Percentiles rank a stretch among this genome's conserved stretches.
These are phyloP conservation scores for Chiroxiphia lanceolata DNA, from an alignment of 2,797 vertebrate species.

Conservation along the genomic window DNA sequence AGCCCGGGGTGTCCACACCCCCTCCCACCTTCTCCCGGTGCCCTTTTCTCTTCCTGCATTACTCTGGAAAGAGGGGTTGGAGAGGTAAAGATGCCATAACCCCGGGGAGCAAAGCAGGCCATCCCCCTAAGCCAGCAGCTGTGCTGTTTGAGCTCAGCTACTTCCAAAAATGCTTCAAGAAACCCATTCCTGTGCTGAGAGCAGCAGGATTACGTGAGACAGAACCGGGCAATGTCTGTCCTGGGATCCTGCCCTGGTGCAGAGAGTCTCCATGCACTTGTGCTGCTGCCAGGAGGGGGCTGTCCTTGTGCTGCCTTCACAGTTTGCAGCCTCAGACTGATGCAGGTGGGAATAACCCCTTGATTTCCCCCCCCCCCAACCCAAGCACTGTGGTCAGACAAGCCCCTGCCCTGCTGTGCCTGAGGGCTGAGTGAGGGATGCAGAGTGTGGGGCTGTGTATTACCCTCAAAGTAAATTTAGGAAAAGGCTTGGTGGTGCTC, in stretches of 20 bases:
- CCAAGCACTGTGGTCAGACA: background rate
- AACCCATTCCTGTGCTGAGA: accelerated
- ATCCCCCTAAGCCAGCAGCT: too few species aligned
- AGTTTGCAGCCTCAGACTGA: background rate
- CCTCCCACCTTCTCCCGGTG: background rate
- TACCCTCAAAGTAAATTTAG: too few species aligned
- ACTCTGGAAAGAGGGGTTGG: background rate
- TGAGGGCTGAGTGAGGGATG: background rate
- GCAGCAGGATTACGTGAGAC: accelerated
- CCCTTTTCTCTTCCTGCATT: accelerated
- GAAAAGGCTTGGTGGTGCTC: background rate
- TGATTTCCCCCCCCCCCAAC: background rate
- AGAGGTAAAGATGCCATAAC: background rate
- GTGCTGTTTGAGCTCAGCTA: accelerated
- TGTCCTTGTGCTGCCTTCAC: background rate
- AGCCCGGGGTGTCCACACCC: accelerated
- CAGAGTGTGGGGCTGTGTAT: accelerated
- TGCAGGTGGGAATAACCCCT: background rate
- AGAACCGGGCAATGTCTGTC: background rate
- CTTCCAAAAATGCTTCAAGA: background rate
- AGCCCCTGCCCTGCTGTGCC: background rate
- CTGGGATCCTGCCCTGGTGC: background rate
- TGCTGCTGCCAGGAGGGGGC: background rate
- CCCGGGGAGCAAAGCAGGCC: accelerated
- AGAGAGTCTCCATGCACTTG: accelerated